Base-by-base conservation (phyloP, 2,113 vertebrate species). In the Etia nguti region DNA sequence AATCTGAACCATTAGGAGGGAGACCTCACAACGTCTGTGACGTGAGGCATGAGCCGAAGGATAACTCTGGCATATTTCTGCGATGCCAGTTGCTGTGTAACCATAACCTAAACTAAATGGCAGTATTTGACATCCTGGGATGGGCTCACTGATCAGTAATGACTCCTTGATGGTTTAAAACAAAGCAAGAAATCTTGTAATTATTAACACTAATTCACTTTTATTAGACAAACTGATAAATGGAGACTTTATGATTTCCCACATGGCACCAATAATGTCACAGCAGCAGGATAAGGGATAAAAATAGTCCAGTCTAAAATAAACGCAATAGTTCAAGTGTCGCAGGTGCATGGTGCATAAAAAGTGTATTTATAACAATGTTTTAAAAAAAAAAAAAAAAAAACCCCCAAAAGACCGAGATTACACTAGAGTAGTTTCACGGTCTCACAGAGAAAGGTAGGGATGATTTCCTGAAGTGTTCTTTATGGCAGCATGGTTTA, bases 201-300 rank as follows among this genome's bases (percentile, higher is more conserved):
- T 38, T 38, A 3, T 65, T 65, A 65, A 65, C 60, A 65, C 10
- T 13, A 1, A 38, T 38, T 34, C 6, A 34, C 10, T 38, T 68
- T 41, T 41, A 43, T 70, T 1, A 41, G 8, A 0, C 60, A 36
- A 36, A 13, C 0, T 8, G 62, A 38, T 68, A 38, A n/a, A 38
- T 38, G 34, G 11, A 68, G 11, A 68, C 34, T 65, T 65, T 22
- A 41, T 1, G n/a, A n/a, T n/a, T n/a, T n/a, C n/a, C n/a, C n/a
- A n/a, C n/a, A n/a, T 36, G 31, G 15, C 20, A 15, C 29, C 29
- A 62, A 11, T 20, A 20, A 34, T 62, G 57, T 60, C 8, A 31
- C 1, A 62, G 18, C 18, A 36, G 18, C 18, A 62, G 31, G 1
- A n/a, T 62, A 36, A 62, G 31, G 18, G 18, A 36, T 65, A 0